Conservation (phyloP, 2,888 invertebrate genomes). For the Amaurobius ferox region DNA sequence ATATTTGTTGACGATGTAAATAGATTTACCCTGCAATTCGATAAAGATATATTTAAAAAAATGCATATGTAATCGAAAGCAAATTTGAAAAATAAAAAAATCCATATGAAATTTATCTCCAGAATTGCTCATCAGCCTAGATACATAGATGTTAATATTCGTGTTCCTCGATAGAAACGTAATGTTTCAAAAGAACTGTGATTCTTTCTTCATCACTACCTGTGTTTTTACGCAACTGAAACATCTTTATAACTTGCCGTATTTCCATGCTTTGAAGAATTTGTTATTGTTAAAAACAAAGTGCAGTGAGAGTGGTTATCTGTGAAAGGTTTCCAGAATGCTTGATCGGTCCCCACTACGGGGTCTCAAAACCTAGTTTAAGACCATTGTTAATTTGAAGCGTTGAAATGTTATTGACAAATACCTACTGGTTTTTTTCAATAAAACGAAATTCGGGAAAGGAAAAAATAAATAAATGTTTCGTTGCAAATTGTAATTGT, state of each 20-base stretch:
- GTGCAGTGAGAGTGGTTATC: not conserved
- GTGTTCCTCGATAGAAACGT: constrained; percentile 20
- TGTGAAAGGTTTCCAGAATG: not conserved
- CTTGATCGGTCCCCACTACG: too few relatives aligned
- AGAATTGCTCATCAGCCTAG: constrained; percentile 20
- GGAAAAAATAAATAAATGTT: not conserved
- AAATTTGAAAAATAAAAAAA: not conserved
- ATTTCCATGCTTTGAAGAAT: constrained; percentile 10
- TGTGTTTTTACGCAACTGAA: not conserved
- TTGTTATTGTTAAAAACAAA: not conserved
- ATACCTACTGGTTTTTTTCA: not conserved
- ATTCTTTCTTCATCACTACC: not conserved
- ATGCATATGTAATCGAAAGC: not conserved
- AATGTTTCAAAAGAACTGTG: constrained; percentile 7
- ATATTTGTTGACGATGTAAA: constrained; percentile 21
- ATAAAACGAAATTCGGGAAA: not conserved
- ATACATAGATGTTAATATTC: constrained; percentile 7
- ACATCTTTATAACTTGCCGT: constrained; percentile 9
- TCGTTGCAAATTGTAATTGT: not conserved
- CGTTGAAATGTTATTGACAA: not conserved
- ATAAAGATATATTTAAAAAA: constrained; percentile 17
- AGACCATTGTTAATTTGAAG: not conserved
- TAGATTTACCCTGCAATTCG: constrained; percentile 14
- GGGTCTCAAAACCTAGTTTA: too few relatives aligned
- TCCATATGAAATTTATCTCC: constrained; percentile 3